A percentile compares a stretch with the other conserved stretches of the same genome.
Conservation (phyloP, 2,888 invertebrate species). For the Aethes cnicana region DNA sequence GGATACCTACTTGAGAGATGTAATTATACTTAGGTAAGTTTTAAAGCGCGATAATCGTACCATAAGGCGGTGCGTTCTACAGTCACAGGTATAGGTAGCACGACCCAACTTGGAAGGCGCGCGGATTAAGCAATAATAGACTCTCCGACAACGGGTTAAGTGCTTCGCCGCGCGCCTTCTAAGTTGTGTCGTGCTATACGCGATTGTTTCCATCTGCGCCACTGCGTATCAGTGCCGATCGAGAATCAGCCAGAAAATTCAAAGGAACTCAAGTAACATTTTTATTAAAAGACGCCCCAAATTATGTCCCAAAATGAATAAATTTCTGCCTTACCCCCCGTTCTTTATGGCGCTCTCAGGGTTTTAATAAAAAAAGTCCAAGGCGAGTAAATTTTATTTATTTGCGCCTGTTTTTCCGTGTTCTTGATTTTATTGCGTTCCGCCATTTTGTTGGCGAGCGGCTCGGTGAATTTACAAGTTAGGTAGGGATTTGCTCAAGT, state of each 20-base stretch:
- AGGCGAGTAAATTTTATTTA: conserved; percentile 53
- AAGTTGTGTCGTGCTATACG: too few species aligned
- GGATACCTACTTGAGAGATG: too few species aligned
- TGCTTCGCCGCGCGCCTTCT: too few species aligned
- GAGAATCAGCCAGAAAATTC: conserved; percentile 40
- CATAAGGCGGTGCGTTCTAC: too few species aligned
- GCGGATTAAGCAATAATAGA: too few species aligned
- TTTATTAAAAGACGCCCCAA: conserved; percentile 68
- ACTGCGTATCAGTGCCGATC: too few species aligned
- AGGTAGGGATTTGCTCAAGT: conserved; percentile 7
- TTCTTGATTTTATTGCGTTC: conserved; percentile 33
- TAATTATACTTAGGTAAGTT: too few species aligned
- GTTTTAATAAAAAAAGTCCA: conserved; percentile 56
- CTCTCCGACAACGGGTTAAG: too few species aligned
- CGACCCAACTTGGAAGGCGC: too few species aligned
- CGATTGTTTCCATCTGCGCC: too few species aligned
- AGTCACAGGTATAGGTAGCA: too few species aligned
- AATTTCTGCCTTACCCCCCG: conserved; percentile 54
- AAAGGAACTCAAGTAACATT: conserved; percentile 45
- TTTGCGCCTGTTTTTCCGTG: conserved; percentile 29
- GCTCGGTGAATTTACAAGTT: conserved; percentile 28
- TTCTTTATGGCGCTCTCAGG: conserved; percentile 56
- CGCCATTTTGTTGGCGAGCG: conserved; percentile 20
- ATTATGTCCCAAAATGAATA: conserved; percentile 69
- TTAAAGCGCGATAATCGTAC: too few species aligned